These are phyloP conservation scores for Meiosimyza decipiens DNA, from an alignment of 2,888 invertebrate species.

Conservation along the genomic window DNA sequence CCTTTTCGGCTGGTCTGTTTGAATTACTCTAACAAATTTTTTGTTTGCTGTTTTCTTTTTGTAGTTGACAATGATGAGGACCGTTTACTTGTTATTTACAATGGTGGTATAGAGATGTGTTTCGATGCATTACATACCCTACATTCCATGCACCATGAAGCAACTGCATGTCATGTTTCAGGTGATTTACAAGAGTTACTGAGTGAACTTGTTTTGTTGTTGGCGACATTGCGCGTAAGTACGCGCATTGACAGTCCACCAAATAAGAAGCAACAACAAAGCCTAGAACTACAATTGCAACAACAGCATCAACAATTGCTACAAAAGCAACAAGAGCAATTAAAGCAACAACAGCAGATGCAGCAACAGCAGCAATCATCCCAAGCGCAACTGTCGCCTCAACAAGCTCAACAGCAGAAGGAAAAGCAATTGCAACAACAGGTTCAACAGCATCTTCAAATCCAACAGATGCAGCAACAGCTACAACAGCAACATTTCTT, in stretches of 20 bases:
- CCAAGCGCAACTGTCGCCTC: slow-evolving; percentile 52
- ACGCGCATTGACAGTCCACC: slow-evolving; percentile 64
- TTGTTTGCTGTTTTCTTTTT: slow-evolving; percentile 22
- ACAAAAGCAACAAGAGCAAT: slow-evolving; percentile 46
- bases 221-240: slow-evolving; percentile 77
- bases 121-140: slow-evolving; percentile 87
- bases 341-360: slow-evolving; percentile 51
- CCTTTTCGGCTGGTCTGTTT: no score
- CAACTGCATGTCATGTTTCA: slow-evolving; percentile 87
- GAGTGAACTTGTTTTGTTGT: slow-evolving; percentile 78
- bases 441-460: slow-evolving; percentile 58
- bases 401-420: slow-evolving; percentile 56
- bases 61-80: slow-evolving; percentile 88
- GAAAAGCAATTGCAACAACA: slow-evolving; percentile 59
- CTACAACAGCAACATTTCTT: slow-evolving; percentile 59
- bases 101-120: slow-evolving; percentile 80
- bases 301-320: slow-evolving; percentile 46
- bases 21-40: not conserved
- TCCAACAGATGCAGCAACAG: slow-evolving; percentile 56
- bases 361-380: slow-evolving; percentile 55
- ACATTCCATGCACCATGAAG: slow-evolving; percentile 94
- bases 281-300: slow-evolving; percentile 50
- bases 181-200: slow-evolving; percentile 87
- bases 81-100: slow-evolving; percentile 87
- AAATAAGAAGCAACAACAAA: slow-evolving; percentile 60